Evolutionary conservation across 2,797 vertebrate genomes (phyloP), one percentile per base, ranked within the genome.

Genomic region (Esox lucius): DNA sequence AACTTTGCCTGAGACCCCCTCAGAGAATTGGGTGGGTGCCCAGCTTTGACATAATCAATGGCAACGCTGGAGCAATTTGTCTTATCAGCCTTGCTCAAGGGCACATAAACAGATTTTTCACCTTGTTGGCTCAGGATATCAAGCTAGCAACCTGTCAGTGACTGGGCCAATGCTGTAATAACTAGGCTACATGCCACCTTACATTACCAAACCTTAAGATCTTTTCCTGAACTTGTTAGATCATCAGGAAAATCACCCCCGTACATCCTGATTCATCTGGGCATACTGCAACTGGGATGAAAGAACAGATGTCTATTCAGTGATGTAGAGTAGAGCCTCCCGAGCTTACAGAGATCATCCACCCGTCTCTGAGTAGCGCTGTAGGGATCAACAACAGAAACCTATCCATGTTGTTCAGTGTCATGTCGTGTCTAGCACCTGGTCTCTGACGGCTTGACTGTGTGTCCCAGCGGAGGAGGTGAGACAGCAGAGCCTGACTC

Each of bases 401-500:
- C 13, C 12, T 46, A 46, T 46, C 42, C 42, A 46, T 46, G 42
- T 8, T 15, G 67, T 73, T 19, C 13, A 31, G 56, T 16, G 49
- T 69, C 16, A 28, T 71, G 39, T 66, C 19, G 35, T 75, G 28
- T 82, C 51, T 19, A 17, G 39, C 17, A 5, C 42, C 51, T 46
- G 46, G 22, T 28, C 31, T 19, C 49, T 68, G 42, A 53, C 26
- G 0, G 16, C 73, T 24, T 80, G 48, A 11, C 33, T 74, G 15
- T 75, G 70, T 46, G 61, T 53, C 78, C n/a, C 78, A 95, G 94
- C 62, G 80, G 77, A 70, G 88, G 62, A 4, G 83, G 71, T 56
- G 86, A 80, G 71, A 46, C 71, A 7, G 3, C 77, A 0, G 88
- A 86, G 11, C 72, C 83, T 22, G 26, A 28, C 0, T 65, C 72